Evolutionary conservation across 2,797 vertebrate genomes (phyloP).

Genomic region (Xenentodon cancila): DNA sequence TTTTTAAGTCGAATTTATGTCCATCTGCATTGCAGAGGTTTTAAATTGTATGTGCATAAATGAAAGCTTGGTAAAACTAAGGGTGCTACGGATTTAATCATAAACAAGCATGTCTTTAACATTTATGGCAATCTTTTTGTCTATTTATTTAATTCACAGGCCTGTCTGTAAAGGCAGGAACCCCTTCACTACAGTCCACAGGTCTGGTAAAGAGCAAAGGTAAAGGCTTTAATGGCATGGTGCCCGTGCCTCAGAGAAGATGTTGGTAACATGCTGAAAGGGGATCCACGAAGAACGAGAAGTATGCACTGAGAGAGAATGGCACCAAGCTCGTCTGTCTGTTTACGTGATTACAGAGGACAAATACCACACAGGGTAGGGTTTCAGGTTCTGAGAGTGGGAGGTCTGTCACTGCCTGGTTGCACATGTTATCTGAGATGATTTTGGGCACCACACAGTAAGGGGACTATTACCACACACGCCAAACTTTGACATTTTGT

Average conservation of each 20-base stretch:
- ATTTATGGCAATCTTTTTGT: neutral
- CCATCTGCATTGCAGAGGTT: no score
- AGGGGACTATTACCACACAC: constrained; percentile 37
- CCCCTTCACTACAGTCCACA: no score
- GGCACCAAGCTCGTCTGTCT: constrained; percentile 31
- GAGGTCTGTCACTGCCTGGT: constrained; percentile 24
- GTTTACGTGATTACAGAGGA: constrained; percentile 60
- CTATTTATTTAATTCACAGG: neutral
- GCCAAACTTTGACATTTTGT: constrained; percentile 65
- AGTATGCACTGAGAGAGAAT: constrained; percentile 48
- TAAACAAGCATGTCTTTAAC: no score
- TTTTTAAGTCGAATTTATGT: no score
- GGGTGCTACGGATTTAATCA: no score
- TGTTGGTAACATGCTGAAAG: constrained; percentile 46
- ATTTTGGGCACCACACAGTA: constrained; percentile 25
- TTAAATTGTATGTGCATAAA: no score
- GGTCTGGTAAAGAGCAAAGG: constrained; percentile 2
- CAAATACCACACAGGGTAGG: constrained; percentile 38
- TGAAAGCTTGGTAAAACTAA: no score
- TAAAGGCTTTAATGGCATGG: constrained; percentile 10
- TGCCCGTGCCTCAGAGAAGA: constrained; percentile 20
- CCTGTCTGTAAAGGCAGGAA: neutral
- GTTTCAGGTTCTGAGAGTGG: constrained; percentile 55
- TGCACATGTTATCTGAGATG: constrained; percentile 32
- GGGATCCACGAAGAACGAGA: constrained; percentile 61